Conservation (phyloP, 2,888 invertebrate genomes). For the Strigamia maritima region DNA sequence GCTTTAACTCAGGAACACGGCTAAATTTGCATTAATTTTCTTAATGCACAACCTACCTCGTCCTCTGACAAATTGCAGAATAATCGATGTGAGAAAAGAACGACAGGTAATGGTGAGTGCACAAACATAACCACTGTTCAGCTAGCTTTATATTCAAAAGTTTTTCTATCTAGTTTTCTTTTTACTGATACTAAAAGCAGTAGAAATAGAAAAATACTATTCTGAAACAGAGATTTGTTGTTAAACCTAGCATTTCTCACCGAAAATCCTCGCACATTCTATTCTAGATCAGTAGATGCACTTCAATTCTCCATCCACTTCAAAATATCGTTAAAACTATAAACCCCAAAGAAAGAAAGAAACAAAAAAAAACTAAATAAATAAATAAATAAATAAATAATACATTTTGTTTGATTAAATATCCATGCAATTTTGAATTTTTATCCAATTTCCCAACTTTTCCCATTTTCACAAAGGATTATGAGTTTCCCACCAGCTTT, state of each 20-base stretch:
- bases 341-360: neutral
- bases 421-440: neutral
- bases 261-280: neutral
- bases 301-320: neutral
- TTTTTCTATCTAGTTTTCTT: neutral
- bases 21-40: neutral
- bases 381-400: too few relatives aligned
- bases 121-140: neutral
- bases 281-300: neutral
- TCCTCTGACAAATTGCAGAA: neutral
- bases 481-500: too few relatives aligned
- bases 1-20: neutral
- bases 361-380: neutral
- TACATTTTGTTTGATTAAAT: neutral
- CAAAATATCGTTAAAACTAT: neutral
- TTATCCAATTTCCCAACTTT: neutral
- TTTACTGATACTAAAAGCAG: constrained; percentile 13
- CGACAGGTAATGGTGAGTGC: constrained; percentile 1
- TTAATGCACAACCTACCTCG: neutral
- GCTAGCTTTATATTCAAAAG: neutral
- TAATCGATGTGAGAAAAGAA: neutral
- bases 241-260: neutral
- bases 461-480: too few relatives aligned
- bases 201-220: neutral
- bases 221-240: constrained; percentile 27